phyloP scores from a whole-genome alignment of 2,888 invertebrate species.

The Hedychridium roseum region DNA sequence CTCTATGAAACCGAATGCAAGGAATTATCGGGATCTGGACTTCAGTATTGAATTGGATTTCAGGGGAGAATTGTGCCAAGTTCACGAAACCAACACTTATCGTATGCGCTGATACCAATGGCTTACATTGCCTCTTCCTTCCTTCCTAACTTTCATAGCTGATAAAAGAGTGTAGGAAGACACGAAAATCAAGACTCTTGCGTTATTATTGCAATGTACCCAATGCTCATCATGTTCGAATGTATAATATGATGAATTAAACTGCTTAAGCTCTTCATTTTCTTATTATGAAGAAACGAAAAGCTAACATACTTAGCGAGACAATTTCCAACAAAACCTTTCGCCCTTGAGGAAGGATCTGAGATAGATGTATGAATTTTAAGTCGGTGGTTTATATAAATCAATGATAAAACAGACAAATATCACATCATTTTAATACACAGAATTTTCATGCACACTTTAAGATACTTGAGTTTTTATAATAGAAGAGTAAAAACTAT shows the following conservation, averaged over 20 bases:
- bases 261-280: too few species aligned
- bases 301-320: too few species aligned
- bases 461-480: too few species aligned
- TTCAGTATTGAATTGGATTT: slow-evolving; percentile 93
- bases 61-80: slow-evolving; percentile 86
- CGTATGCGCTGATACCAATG: slow-evolving; percentile 80
- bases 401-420: too few species aligned
- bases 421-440: too few species aligned
- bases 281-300: too few species aligned
- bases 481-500: too few species aligned
- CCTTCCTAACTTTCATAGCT: slow-evolving; percentile 31
- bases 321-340: too few species aligned
- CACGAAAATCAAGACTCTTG: slow-evolving; percentile 15
- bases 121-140: slow-evolving; percentile 21
- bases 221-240: slow-evolving; percentile 22
- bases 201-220: slow-evolving; percentile 25
- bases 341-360: too few species aligned
- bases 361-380: too few species aligned
- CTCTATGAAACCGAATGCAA: slow-evolving; percentile 92
- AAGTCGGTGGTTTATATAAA: too few species aligned
- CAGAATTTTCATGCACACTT: too few species aligned
- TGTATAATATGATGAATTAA: slow-evolving; percentile 27
- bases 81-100: slow-evolving; percentile 86
- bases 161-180: slow-evolving; percentile 29
- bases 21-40: slow-evolving; percentile 97